Base-by-base conservation (phyloP, 1,140 invertebrate genomes). In the Uloborus diversus region DNA sequence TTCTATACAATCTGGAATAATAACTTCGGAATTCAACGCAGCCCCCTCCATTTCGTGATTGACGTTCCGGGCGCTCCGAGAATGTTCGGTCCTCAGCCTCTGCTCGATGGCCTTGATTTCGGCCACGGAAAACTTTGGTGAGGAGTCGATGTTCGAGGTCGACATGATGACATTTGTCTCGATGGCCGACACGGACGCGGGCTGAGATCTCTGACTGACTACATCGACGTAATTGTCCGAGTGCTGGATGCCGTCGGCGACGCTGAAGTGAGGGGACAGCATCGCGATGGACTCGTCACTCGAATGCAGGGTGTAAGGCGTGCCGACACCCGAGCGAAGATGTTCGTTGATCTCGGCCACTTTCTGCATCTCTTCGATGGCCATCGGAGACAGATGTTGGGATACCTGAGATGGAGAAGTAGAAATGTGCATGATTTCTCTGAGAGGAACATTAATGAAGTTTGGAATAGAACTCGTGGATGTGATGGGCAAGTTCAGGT, bases 121-220 rank as follows among this genome's bases (percentile, higher is more conserved):
- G 20, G 65, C 64, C 57, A 27, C 47, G 11, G 76, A 35, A 61
- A 79, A 62, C 33, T 79, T 79, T 23, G 51, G 35, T 20, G 51
- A 42, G 3, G 76, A 57, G 28, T 78, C 73, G 33, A 78, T 78
- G 30, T 66, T 66, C 11, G 76, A 79, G 23, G 76, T 79, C 20
- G 76, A 79, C 64, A 79, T 69, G 37, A 79, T 79, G 27, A 79
- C 76, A 51, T 79, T 79, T 30, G 76, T 79, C 25, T 61, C 76
- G 49, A 79, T 79, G 27, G 76, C 76, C 5, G 76, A 79, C 33
- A 79, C 53, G 9, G 65, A 51, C 35, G 53, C 13, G 14, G 73
- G 61, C 25, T 78, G 73, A 3, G 73, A 78, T 11, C 76, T 66
- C 33, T 79, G 76, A 30, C 56, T 79, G 11, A 78, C 28, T 30